A percentile compares a stretch with the other conserved stretches of the same genome.
phyloP scores from a whole-genome alignment of 2,113 vertebrate species.

The Phyllostomus hastatus region DNA sequence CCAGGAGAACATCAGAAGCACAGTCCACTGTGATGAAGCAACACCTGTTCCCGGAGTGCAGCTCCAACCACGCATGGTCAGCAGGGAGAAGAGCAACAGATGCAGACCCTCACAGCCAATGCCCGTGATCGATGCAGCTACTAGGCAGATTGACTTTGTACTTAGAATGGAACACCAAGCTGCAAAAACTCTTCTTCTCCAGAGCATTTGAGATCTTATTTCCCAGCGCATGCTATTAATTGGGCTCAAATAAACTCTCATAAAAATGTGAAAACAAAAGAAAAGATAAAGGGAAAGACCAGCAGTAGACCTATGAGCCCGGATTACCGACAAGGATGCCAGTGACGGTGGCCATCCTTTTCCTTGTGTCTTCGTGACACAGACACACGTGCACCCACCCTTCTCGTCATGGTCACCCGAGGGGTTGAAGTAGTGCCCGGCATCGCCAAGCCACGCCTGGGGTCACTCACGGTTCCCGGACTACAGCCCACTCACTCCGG shows the following conservation, averaged over 20 bases:
- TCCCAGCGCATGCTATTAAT: background rate
- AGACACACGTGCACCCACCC: no score
- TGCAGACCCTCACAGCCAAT: background rate
- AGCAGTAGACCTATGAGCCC: background rate
- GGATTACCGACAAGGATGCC: background rate
- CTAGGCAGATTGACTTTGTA: background rate
- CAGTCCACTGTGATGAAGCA: background rate
- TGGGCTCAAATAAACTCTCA: background rate
- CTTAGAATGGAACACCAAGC: background rate
- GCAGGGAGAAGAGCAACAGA: background rate
- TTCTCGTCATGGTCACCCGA: background rate
- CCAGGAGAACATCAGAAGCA: background rate
- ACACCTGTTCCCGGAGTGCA: background rate
- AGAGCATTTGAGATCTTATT: background rate
- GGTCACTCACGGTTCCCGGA: background rate
- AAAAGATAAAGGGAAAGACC: background rate
- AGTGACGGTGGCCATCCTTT: fast-evolving
- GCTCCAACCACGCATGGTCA: background rate
- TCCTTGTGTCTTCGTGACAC: background rate
- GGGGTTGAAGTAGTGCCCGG: background rate
- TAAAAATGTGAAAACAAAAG: background rate
- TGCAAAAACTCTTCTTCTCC: background rate
- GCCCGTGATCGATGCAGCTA: background rate
- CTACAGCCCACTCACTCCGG: background rate
- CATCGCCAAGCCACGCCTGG: background rate